phyloP scores from a whole-genome alignment of 2,797 vertebrate species.

The Poeciliopsis paucimaculata region DNA sequence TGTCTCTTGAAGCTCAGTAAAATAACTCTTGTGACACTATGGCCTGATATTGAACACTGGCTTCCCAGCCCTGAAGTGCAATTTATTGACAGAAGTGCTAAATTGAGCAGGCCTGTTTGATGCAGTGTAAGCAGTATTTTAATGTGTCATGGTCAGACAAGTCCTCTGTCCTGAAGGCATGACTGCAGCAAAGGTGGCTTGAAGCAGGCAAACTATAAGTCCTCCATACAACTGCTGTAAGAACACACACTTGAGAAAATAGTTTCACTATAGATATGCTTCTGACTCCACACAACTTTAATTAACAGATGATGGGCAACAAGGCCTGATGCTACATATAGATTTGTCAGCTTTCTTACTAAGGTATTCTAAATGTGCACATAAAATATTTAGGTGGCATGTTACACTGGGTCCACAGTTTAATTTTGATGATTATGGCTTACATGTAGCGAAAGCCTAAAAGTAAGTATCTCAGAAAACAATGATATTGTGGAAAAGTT shows the following conservation, averaged over 20 bases:
- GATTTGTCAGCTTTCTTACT: background rate
- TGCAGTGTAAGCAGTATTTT: slow-evolving; percentile 73
- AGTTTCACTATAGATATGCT: background rate
- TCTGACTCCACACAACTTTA: background rate
- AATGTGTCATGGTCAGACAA: slow-evolving; percentile 67
- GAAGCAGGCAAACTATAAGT: slow-evolving; percentile 41
- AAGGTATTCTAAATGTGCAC: background rate
- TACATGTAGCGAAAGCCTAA: background rate
- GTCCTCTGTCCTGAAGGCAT: slow-evolving; percentile 54
- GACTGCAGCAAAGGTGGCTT: slow-evolving; percentile 55
- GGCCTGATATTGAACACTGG: slow-evolving; percentile 61
- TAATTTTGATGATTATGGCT: background rate
- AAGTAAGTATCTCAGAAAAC: background rate
- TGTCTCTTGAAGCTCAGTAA: slow-evolving; percentile 28
- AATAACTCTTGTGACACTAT: slow-evolving; percentile 30
- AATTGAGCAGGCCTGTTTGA: slow-evolving; percentile 61
- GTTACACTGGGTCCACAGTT: background rate
- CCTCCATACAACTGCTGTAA: slow-evolving; percentile 19
- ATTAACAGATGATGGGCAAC: background rate
- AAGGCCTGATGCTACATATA: background rate
- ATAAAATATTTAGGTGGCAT: background rate
- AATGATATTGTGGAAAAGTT: background rate
- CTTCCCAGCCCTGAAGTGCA: slow-evolving; percentile 36
- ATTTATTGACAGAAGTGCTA: slow-evolving; percentile 61
- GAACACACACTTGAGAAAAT: background rate